Evolutionary conservation across 2,797 vertebrate genomes (phyloP).

Genomic region (Parotocinclus haroldoi): DNA sequence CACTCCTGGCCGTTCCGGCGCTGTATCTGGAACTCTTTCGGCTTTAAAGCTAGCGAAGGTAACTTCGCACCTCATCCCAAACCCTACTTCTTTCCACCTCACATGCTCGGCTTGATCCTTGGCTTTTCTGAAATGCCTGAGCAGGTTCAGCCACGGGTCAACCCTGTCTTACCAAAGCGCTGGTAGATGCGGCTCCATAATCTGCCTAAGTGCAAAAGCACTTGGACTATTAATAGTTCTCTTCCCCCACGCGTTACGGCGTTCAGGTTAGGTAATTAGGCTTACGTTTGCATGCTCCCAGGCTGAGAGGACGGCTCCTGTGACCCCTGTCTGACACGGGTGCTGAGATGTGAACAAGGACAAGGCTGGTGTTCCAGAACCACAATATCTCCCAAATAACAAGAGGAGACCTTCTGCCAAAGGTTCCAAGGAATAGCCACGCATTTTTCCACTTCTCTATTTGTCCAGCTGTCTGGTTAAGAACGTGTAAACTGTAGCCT

Average conservation of each 20-base stretch:
- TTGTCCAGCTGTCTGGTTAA: too few relatives aligned
- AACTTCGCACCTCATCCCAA: too few relatives aligned
- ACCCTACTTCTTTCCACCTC: neutral
- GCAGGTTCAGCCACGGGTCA: constrained; percentile 74
- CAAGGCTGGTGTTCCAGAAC: too few relatives aligned
- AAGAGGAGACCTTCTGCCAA: too few relatives aligned
- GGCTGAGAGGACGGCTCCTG: constrained; percentile 32
- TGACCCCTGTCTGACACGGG: neutral
- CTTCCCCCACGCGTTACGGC: constrained; percentile 30
- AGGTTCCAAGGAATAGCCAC: too few relatives aligned
- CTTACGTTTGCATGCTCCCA: constrained; percentile 32
- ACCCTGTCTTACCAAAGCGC: constrained; percentile 67
- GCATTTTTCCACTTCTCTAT: too few relatives aligned
- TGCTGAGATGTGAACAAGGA: constrained; percentile 6
- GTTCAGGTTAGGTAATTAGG: constrained; percentile 48
- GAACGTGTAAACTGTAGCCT: too few relatives aligned
- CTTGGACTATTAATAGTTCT: constrained; percentile 66
- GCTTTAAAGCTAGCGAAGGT: too few relatives aligned
- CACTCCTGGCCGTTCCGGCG: too few relatives aligned
- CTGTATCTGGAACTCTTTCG: too few relatives aligned
- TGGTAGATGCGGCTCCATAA: constrained; percentile 74
- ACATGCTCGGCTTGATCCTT: constrained; percentile 27
- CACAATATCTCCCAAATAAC: too few relatives aligned
- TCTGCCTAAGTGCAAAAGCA: constrained; percentile 75
- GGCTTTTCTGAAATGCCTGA: constrained; percentile 50